phyloP scores from a whole-genome alignment of 2,888 invertebrate species.

The Pemphredon lugubris region DNA sequence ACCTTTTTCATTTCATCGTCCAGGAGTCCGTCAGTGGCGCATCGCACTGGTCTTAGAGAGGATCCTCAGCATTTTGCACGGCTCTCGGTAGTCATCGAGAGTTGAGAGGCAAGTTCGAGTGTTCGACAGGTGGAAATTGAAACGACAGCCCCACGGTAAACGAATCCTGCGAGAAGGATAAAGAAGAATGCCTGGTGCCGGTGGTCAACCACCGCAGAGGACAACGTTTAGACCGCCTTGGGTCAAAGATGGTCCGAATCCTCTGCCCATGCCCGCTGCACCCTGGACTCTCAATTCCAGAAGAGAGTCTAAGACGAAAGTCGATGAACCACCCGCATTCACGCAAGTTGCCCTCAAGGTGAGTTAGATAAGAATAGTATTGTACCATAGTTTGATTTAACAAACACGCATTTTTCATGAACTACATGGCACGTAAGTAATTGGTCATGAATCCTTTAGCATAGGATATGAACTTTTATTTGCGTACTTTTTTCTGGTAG shows the following conservation, averaged over 20 bases:
- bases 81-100: constrained; percentile 22
- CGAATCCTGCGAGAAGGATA: constrained; percentile 22
- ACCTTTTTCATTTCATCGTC: constrained; percentile 52
- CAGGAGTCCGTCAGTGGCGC: constrained; percentile 65
- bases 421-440: no score
- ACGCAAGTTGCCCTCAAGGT: constrained; percentile 79
- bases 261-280: constrained; percentile 83
- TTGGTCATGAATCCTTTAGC: no score
- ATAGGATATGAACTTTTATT: no score
- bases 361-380: constrained; percentile 21
- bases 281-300: constrained; percentile 84
- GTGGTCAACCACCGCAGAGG: constrained; percentile 84
- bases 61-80: constrained; percentile 39
- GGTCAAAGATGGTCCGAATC: constrained; percentile 85
- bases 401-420: no score
- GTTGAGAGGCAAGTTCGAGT: neutral
- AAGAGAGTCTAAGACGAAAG: constrained; percentile 75
- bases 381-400: neutral
- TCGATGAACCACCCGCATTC: constrained; percentile 78
- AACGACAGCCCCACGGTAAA: constrained; percentile 4
- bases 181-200: constrained; percentile 81
- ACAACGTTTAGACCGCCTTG: constrained; percentile 90
- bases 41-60: constrained; percentile 64
- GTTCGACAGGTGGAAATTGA: constrained; percentile 6
- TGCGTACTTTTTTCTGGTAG: no score